Evolutionary conservation across 2,888 invertebrate genomes (phyloP).

Genomic region (Strigamia transsilvanica): DNA sequence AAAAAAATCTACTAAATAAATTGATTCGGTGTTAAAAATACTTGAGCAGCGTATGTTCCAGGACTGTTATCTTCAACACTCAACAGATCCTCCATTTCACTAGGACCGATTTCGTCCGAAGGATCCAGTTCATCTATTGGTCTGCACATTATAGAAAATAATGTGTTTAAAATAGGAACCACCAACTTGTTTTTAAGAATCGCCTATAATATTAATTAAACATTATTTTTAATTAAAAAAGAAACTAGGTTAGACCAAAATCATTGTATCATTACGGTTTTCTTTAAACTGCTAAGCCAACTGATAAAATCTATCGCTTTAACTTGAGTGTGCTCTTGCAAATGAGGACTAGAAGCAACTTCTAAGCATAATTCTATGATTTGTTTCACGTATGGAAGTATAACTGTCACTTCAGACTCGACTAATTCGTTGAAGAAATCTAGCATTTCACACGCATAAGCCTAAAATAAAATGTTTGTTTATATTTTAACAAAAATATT

Average conservation of each 20-base stretch:
- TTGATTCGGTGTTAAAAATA: constrained; percentile 56
- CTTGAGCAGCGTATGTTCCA: constrained; percentile 75
- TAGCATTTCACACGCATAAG: constrained; percentile 22
- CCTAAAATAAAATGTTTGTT: not conserved
- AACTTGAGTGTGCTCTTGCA: constrained; percentile 23
- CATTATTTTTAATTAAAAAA: not conserved
- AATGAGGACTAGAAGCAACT: not conserved
- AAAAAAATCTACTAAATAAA: not conserved
- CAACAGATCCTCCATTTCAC: constrained; percentile 61
- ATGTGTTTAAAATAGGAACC: constrained; percentile 73
- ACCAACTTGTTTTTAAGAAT: constrained; percentile 76
- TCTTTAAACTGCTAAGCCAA: constrained; percentile 13
- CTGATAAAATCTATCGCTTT: constrained; percentile 46
- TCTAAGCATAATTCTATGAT: constrained; percentile 44
- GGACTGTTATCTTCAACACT: constrained; percentile 70
- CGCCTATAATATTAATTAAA: constrained; percentile 61
- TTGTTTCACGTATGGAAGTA: constrained; percentile 2
- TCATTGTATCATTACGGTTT: not conserved
- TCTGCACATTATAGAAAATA: constrained; percentile 75
- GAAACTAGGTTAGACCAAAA: not conserved
- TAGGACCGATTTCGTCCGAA: constrained; percentile 73
- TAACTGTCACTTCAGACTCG: constrained; percentile 22
- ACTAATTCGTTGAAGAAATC: constrained; percentile 52
- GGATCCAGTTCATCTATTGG: constrained; percentile 71
- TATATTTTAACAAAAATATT: not conserved